These are phyloP conservation scores for Scaptomyza polygonia DNA, from an alignment of 2,888 invertebrate genomes.

Conservation along the genomic window DNA sequence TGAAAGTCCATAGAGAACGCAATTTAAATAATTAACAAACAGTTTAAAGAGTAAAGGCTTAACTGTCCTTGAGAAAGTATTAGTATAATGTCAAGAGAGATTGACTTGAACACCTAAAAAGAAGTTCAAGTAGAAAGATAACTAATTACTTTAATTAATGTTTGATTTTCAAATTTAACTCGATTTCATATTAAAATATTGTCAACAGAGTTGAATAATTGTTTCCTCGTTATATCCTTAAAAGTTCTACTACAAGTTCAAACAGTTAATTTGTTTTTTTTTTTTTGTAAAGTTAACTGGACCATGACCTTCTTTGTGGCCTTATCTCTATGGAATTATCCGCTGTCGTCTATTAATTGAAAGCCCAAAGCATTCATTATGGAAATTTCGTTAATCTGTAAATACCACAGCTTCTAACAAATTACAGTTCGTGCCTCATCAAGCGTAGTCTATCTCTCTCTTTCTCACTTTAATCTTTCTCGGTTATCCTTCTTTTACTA, in stretches of 20 bases:
- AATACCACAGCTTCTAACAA: conserved; percentile 53
- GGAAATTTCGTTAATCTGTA: conserved; percentile 54
- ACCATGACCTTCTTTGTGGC: neutral
- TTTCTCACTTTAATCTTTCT: neutral
- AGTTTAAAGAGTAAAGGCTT: too few relatives aligned
- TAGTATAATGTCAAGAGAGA: too few relatives aligned
- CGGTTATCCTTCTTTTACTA: conserved; percentile 4
- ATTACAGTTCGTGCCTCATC: conserved; percentile 64
- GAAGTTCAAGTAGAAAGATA: too few relatives aligned
- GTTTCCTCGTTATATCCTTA: neutral
- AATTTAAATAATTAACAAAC: too few relatives aligned
- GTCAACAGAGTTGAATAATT: neutral
- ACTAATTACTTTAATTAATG: too few relatives aligned
- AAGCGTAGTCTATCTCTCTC: conserved; percentile 12
- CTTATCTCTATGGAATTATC: conserved; percentile 5
- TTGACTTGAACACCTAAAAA: too few relatives aligned
- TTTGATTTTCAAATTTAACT: too few relatives aligned
- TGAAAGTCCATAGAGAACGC: too few relatives aligned
- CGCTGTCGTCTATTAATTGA: conserved; percentile 44
- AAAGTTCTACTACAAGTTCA: neutral
- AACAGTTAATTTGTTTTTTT: neutral
- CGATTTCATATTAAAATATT: too few relatives aligned
- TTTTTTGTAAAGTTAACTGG: neutral
- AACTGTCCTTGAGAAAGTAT: too few relatives aligned
- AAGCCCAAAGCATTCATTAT: conserved; percentile 58